Conservation (phyloP, 2,797 vertebrate genomes). For the Lutjanus argentimaculatus region DNA sequence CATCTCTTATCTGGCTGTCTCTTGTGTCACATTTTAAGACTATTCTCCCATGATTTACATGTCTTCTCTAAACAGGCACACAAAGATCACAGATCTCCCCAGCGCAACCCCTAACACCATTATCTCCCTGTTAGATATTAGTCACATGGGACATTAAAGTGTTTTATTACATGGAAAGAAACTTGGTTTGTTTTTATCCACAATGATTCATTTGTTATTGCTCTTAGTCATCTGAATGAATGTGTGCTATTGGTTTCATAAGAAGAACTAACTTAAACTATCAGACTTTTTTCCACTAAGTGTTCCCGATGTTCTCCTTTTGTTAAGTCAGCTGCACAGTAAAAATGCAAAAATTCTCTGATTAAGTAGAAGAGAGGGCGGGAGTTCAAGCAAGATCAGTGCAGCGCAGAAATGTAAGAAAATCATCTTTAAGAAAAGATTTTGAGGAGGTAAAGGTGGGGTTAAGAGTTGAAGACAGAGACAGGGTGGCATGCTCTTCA, state of each 20-base stretch:
- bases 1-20: constrained; percentile 67
- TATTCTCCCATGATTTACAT: constrained; percentile 77
- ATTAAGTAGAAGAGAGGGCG: background rate
- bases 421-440: constrained; percentile 29
- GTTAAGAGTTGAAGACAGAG: constrained; percentile 56
- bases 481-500: constrained; percentile 54
- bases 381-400: constrained; percentile 32
- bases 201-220: constrained; percentile 73
- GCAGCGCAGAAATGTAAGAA: constrained; percentile 1
- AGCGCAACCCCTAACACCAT: constrained; percentile 57
- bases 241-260: constrained; percentile 41
- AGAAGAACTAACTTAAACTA: constrained; percentile 37
- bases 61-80: constrained; percentile 73
- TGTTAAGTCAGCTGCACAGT: constrained; percentile 1
- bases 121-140: constrained; percentile 75
- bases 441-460: constrained; percentile 60
- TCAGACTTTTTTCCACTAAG: background rate
- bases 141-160: constrained; percentile 76
- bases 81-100: constrained; percentile 73
- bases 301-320: constrained; percentile 54
- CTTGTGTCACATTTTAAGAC: constrained; percentile 76
- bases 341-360: background rate
- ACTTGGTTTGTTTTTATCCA: constrained; percentile 62
- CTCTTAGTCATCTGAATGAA: constrained; percentile 61
- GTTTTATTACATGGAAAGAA: constrained; percentile 74